Conservation (phyloP, 2,797 vertebrate species). For the Gobio occitaniae region DNA sequence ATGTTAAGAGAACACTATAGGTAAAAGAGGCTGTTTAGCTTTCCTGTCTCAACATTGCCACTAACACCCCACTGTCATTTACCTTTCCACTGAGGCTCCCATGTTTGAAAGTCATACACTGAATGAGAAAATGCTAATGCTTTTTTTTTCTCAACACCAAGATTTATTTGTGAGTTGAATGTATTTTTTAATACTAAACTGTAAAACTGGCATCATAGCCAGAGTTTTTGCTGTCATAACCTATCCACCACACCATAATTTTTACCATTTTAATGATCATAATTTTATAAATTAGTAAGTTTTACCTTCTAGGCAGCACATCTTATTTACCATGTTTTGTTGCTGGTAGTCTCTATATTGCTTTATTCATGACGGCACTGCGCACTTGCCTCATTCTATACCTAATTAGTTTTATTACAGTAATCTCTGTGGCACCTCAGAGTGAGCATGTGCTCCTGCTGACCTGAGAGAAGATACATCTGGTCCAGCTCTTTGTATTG, state of each 20-base stretch:
- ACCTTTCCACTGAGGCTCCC: constrained; percentile 47
- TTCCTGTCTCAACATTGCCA: constrained; percentile 10
- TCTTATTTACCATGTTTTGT: constrained; percentile 25
- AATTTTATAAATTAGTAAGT: not conserved
- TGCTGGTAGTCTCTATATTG: not conserved
- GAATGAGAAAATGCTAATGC: not conserved
- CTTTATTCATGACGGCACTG: constrained; percentile 11
- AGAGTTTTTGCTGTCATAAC: not conserved
- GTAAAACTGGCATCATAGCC: not conserved
- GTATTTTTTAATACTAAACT: not conserved
- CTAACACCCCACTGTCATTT: constrained; percentile 44
- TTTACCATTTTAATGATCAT: not conserved
- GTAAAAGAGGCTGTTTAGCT: constrained; percentile 67
- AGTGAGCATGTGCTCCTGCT: constrained; percentile 2
- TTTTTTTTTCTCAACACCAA: not conserved
- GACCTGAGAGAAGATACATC: not conserved
- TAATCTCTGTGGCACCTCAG: constrained; percentile 15
- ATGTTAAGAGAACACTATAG: constrained; percentile 68
- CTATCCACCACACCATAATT: not conserved
- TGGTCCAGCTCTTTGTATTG: not conserved
- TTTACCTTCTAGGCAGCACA: not conserved
- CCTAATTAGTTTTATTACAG: constrained; percentile 22
- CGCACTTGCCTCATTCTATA: not conserved
- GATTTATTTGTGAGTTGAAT: not conserved
- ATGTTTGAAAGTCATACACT: constrained; percentile 45